Evolutionary conservation across 2,888 invertebrate genomes (phyloP), one percentile per base, ranked within the genome.

Genomic region (Heliconius ismenius): DNA sequence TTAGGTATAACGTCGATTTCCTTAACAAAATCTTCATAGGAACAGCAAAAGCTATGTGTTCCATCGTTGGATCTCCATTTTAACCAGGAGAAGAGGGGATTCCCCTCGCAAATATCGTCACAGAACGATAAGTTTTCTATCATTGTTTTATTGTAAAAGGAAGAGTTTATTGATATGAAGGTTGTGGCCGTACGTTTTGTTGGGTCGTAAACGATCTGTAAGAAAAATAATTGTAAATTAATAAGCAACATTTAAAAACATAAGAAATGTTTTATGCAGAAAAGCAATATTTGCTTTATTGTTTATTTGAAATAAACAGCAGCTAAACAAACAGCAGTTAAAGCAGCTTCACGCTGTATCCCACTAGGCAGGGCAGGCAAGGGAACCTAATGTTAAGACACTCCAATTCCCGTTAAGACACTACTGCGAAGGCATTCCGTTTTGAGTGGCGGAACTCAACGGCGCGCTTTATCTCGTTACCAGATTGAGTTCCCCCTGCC

Each of bases 1-100:
- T 74, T 72, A 0, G 81, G 80, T 21, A 81, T 58, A n/a, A 78
- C 62, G 15, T 74, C 21, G 9, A 91, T 80, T 62, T 79, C 78
- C 0, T 79, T 54, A 0, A 79, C 68, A 32, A 93, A 92, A 0
- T 91, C 84, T 0, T 87, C 62, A 74, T 92, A 94, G 28, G 83
- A 83, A 24, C 93, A 94, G 72, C 93, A 93, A 76, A 93, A 93
- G 78, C 93, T 93, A 58, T 87, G 87, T 0, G 92, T 90, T 0
- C 87, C 91, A 39, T 93, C 92, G 28, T 86, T 88, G 0, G 87
- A 80, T 2, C 91, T 86, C 93, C 93, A 93, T 75, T 62, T 86
- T 26, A 94, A 76, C 93, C 93, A 94, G 0, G 84, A 80, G 78
- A 82, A 90, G 4, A 87, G 78, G 0, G 82, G 69, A 49, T 87